Evolutionary conservation across 1,140 invertebrate species (phyloP).

Genomic region (Brachionus koreanus): DNA sequence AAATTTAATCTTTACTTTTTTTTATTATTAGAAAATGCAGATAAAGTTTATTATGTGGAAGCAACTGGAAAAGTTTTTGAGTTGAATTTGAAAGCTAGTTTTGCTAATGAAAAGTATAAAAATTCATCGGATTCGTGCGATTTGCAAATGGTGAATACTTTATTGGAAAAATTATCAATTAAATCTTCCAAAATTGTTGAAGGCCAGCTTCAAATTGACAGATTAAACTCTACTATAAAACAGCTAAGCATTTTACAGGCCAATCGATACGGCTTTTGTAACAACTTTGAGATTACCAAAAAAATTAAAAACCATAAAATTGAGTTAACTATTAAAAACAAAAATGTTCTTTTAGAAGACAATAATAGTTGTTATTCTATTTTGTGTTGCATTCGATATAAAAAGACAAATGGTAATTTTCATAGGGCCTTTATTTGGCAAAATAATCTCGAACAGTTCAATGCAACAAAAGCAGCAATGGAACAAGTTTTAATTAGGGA

Average conservation of each 20-base stretch:
- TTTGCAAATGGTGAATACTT: neutral
- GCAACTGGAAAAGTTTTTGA: neutral
- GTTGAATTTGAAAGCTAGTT: neutral
- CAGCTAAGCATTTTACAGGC: slow-evolving; percentile 18
- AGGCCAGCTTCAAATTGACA: neutral
- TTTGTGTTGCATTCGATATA: neutral
- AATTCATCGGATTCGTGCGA: neutral
- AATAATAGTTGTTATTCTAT: neutral
- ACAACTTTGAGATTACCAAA: neutral
- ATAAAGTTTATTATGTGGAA: neutral
- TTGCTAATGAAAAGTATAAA: neutral
- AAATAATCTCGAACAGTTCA: neutral
- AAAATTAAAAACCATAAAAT: neutral
- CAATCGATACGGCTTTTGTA: neutral
- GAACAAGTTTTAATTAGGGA: neutral
- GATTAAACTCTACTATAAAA: neutral
- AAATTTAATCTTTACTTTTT: neutral
- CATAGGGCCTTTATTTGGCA: neutral
- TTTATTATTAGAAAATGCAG: neutral
- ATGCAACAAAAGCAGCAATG: neutral
- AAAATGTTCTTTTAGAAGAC: neutral
- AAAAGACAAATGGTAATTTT: neutral
- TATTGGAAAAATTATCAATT: neutral
- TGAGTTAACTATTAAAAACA: neutral
- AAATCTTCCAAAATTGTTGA: neutral